These are phyloP conservation scores for Cheilosia grossa DNA, from an alignment of 2,888 invertebrate genomes.

Conservation along the genomic window DNA sequence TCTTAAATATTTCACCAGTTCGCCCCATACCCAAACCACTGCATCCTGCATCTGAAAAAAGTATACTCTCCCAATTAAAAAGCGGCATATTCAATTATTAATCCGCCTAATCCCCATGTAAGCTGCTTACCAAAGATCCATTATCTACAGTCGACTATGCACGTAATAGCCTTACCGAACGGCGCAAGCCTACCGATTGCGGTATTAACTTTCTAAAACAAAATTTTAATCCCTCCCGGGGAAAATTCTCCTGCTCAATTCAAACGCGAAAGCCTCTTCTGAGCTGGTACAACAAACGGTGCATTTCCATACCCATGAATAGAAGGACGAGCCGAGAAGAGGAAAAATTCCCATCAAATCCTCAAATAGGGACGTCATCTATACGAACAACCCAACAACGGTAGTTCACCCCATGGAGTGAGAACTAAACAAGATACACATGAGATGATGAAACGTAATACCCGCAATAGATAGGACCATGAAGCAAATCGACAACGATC, in stretches of 20 bases:
- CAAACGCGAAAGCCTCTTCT: conserved; percentile 26
- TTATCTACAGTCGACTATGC: background rate
- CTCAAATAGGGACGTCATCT: conserved; percentile 15
- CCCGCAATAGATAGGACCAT: conserved; percentile 27
- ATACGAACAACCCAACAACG: conserved; percentile 11
- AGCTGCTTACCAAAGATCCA: background rate
- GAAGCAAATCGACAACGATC: conserved; percentile 32
- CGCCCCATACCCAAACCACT: too few relatives aligned
- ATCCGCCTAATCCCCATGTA: background rate
- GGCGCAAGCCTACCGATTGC: conserved; percentile 2
- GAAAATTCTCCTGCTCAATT: conserved; percentile 4
- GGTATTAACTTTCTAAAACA: conserved; percentile 48
- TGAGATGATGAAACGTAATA: conserved; percentile 42
- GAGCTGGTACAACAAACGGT: conserved; percentile 23
- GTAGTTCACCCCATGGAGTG: background rate
- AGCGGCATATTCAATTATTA: background rate
- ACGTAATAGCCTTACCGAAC: too few relatives aligned
- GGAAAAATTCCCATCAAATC: conserved; percentile 50
- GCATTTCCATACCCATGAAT: conserved; percentile 38
- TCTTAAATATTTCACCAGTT: too few relatives aligned
- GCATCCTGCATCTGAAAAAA: too few relatives aligned
- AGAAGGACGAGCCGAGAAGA: background rate
- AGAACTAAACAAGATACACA: conserved; percentile 43
- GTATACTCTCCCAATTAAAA: background rate
- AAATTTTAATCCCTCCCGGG: conserved; percentile 40